These are phyloP conservation scores for Paramormyrops hopkinsi DNA, from an alignment of 2,797 vertebrate species.

Conservation along the genomic window DNA sequence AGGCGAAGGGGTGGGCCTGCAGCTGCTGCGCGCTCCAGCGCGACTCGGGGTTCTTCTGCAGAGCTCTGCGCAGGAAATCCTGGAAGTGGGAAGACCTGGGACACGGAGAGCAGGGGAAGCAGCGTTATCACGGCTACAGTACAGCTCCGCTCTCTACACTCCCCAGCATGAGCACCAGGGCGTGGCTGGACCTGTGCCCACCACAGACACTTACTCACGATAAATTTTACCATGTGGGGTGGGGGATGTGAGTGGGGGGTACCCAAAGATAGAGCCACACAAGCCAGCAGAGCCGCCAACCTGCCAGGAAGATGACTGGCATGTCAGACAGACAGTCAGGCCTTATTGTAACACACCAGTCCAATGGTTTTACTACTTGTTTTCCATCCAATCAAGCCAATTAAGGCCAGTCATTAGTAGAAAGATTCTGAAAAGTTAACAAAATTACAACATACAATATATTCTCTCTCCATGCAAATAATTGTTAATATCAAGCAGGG, in stretches of 20 bases:
- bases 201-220: neutral
- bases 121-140: neutral
- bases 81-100: constrained; percentile 62
- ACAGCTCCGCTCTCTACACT: neutral
- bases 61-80: constrained; percentile 54
- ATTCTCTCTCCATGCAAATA: neutral
- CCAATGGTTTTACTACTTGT: neutral
- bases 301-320: neutral
- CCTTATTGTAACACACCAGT: neutral
- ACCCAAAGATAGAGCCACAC: neutral
- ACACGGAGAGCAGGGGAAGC: neutral
- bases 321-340: neutral
- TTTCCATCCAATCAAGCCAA: neutral
- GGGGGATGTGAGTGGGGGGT: neutral
- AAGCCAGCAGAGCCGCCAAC: neutral
- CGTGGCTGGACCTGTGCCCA: neutral
- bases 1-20: constrained; percentile 55
- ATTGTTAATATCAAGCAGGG: neutral
- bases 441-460: neutral
- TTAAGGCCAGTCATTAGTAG: neutral
- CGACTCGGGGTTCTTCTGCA: constrained; percentile 52
- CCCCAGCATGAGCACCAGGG: neutral
- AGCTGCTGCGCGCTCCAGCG: constrained; percentile 55
- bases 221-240: neutral
- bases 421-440: neutral